Evolutionary conservation across 1,140 invertebrate genomes (phyloP).

Genomic region (Trypoxylus dichotomus): DNA sequence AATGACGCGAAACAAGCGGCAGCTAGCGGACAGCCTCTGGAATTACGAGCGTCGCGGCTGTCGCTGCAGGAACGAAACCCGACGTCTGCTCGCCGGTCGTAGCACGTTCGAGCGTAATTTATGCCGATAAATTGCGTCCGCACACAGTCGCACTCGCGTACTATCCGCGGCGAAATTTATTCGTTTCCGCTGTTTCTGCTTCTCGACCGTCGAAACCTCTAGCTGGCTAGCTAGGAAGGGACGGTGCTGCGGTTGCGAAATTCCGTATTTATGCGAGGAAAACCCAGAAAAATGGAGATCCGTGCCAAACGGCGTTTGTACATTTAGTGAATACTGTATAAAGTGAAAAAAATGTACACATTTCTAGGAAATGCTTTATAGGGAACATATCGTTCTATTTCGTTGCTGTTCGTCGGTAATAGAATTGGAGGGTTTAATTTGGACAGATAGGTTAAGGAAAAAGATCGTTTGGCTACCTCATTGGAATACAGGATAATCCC

Average conservation of each 20-base stretch:
- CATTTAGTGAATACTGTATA: not conserved
- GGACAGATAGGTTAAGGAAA: no score
- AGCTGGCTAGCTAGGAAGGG: not conserved
- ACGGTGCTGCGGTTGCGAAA: constrained; percentile 13
- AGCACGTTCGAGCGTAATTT: not conserved
- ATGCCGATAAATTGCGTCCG: constrained; percentile 23
- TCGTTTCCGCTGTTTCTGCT: not conserved
- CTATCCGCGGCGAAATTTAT: constrained; percentile 9
- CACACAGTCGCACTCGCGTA: constrained; percentile 26
- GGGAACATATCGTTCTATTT: no score
- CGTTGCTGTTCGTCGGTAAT: no score
- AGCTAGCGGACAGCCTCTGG: not conserved
- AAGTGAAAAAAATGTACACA: no score
- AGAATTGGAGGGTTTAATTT: no score
- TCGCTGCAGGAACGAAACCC: not conserved
- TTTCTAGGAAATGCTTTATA: no score
- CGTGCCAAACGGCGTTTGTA: not conserved
- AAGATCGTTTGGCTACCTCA: no score
- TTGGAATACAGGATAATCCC: no score
- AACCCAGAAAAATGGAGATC: not conserved
- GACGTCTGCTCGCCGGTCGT: not conserved
- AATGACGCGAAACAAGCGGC: no score
- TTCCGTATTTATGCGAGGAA: constrained; percentile 1
- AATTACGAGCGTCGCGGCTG: not conserved
- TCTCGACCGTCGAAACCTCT: not conserved